These are phyloP conservation scores for Buteo buteo DNA, from an alignment of 2,113 vertebrate genomes.

Conservation along the genomic window DNA sequence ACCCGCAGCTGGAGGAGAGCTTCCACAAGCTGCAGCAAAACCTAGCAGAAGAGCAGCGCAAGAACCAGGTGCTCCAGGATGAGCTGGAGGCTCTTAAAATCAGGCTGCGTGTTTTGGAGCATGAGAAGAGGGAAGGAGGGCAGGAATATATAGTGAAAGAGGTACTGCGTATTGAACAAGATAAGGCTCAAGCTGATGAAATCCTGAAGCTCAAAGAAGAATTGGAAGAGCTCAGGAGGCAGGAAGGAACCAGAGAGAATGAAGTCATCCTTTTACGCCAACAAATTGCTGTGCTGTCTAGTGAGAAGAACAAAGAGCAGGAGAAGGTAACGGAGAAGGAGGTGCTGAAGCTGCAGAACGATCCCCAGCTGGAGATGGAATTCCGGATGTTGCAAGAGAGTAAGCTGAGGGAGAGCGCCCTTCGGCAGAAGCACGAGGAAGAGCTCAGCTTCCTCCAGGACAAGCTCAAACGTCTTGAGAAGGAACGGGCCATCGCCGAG, in stretches of 20 bases:
- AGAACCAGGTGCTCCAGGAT: slow-evolving; percentile 82
- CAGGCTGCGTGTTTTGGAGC: slow-evolving; percentile 80
- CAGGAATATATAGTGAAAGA: slow-evolving; percentile 95
- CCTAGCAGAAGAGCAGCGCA: slow-evolving; percentile 85
- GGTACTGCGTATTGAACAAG: slow-evolving; percentile 91
- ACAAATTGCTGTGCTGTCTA: slow-evolving; percentile 79
- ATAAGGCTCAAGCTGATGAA: slow-evolving; percentile 87
- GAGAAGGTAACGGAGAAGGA: slow-evolving; percentile 91
- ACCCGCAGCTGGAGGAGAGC: slow-evolving; percentile 88
- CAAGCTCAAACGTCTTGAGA: slow-evolving; percentile 87
- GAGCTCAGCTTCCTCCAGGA: slow-evolving; percentile 89
- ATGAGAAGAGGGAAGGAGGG: slow-evolving; percentile 82
- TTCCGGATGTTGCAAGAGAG: slow-evolving; percentile 81
- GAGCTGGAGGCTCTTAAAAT: slow-evolving; percentile 83
- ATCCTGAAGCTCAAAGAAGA: slow-evolving; percentile 86
- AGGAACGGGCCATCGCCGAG: slow-evolving; percentile 90
- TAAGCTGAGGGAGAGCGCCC: slow-evolving; percentile 75
- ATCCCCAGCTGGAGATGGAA: slow-evolving; percentile 88
- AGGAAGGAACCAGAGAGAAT: slow-evolving; percentile 82
- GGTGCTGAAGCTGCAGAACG: slow-evolving; percentile 91
- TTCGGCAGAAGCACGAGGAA: slow-evolving; percentile 84
- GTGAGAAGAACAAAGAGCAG: slow-evolving; percentile 83
- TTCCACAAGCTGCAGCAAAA: slow-evolving; percentile 84
- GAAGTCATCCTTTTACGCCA: slow-evolving; percentile 83
- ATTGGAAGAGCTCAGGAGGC: slow-evolving; percentile 84